phyloP scores from a whole-genome alignment of 2,888 invertebrate genomes.

The Sminthurinus aureus region DNA sequence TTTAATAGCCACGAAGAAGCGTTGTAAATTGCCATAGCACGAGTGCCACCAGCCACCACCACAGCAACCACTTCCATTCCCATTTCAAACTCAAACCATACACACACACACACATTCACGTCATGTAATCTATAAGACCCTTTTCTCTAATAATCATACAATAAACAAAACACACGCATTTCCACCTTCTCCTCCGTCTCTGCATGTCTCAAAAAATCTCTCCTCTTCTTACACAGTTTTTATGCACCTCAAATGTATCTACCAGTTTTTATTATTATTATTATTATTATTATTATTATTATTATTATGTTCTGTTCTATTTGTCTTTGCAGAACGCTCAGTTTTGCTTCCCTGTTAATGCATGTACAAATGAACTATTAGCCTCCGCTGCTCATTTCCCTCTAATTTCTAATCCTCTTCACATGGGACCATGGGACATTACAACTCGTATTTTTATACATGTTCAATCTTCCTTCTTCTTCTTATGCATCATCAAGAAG shows the following conservation, averaged over 20 bases:
- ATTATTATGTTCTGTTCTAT: background rate
- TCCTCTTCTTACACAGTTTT: background rate
- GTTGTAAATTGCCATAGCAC: constrained; percentile 38
- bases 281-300: background rate
- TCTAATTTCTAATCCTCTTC: background rate
- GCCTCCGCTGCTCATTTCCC: background rate
- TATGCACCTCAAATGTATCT: background rate
- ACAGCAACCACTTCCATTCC: constrained; percentile 4
- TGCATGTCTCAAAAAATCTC: background rate
- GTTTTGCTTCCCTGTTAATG: background rate
- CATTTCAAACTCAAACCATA: background rate
- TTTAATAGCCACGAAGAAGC: constrained; percentile 39
- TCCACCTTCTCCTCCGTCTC: background rate
- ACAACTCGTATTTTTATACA: background rate
- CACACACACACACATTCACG: background rate
- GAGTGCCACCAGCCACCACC: constrained; percentile 23
- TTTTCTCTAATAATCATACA: background rate
- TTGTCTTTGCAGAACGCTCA: background rate
- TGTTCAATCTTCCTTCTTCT: background rate
- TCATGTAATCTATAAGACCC: background rate
- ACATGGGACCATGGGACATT: too few species aligned
- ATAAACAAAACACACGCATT: background rate
- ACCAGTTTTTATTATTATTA: background rate
- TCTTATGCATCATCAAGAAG: too few species aligned
- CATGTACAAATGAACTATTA: background rate